Percentiles rank a stretch among this genome's conserved stretches.
These are phyloP conservation scores for Tachycineta bicolor DNA, from an alignment of 2,113 vertebrate species.

Conservation along the genomic window DNA sequence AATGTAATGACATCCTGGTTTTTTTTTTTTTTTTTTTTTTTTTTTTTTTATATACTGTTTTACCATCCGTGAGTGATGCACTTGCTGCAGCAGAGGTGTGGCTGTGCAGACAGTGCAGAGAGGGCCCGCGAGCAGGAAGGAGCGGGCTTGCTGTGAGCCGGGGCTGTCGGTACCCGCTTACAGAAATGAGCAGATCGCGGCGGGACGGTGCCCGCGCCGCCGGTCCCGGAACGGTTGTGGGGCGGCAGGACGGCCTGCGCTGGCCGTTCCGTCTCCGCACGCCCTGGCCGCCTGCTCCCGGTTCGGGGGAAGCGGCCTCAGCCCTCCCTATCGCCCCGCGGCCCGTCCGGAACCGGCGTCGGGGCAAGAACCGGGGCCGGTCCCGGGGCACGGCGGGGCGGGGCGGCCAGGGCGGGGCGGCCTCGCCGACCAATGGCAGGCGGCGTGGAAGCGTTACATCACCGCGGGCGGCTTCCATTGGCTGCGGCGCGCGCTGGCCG, in stretches of 20 bases:
- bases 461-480: background rate
- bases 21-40: too few species aligned
- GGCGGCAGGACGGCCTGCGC: background rate
- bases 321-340: background rate
- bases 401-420: background rate
- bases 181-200: background rate
- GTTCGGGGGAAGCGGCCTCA: background rate
- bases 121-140: background rate
- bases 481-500: fast-evolving
- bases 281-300: background rate
- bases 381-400: background rate
- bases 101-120: background rate
- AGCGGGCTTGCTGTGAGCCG: background rate
- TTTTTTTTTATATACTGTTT: background rate
- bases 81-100: background rate
- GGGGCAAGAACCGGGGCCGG: fast-evolving
- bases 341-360: fast-evolving
- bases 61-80: background rate
- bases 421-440: background rate
- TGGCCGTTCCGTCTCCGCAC: background rate
- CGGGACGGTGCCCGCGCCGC: background rate
- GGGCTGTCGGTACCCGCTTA: background rate
- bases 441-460: background rate
- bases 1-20: too few species aligned
- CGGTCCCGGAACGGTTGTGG: background rate